phyloP scores from a whole-genome alignment of 1,140 invertebrate species.

The Drosophila subobscura region DNA sequence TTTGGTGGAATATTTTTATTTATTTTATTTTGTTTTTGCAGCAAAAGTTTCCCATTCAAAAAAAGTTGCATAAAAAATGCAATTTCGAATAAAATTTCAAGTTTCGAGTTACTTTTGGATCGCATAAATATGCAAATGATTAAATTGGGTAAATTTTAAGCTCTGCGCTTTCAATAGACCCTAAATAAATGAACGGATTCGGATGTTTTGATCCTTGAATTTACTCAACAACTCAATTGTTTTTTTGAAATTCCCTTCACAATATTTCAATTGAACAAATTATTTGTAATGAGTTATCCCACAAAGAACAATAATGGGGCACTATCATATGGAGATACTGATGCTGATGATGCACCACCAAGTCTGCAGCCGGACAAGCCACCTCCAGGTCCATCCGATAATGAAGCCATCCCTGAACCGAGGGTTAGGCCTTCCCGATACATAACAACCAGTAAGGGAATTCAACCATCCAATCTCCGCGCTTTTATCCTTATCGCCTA shows the following conservation, averaged over 20 bases:
- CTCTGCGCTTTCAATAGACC: not conserved
- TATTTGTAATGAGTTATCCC: constrained; percentile 11
- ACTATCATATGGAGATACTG: too few relatives aligned
- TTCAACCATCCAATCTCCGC: not conserved
- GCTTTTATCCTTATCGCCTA: too few relatives aligned
- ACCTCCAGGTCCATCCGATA: not conserved
- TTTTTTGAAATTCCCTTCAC: constrained; percentile 23
- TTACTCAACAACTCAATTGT: not conserved
- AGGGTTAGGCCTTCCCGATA: not conserved
- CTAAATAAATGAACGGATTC: constrained; percentile 8
- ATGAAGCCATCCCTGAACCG: not conserved
- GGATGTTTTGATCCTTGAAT: not conserved
- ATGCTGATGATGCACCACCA: too few relatives aligned
- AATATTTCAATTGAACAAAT: constrained; percentile 9
- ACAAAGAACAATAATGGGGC: not conserved
- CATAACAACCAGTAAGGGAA: constrained; percentile 7
- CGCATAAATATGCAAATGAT: constrained; percentile 53
- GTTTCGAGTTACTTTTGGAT: constrained; percentile 41
- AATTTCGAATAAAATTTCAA: constrained; percentile 70
- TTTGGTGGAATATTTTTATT: not conserved
- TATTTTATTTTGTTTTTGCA: constrained; percentile 15
- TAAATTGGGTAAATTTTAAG: constrained; percentile 22
- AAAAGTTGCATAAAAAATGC: constrained; percentile 61
- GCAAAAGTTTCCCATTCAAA: constrained; percentile 53
- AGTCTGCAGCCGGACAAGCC: too few relatives aligned